A percentile compares a stretch with the other conserved stretches of the same genome.
These are phyloP conservation scores for Ectropis crepuscularia DNA, from an alignment of 2,888 invertebrate genomes.

Conservation along the genomic window DNA sequence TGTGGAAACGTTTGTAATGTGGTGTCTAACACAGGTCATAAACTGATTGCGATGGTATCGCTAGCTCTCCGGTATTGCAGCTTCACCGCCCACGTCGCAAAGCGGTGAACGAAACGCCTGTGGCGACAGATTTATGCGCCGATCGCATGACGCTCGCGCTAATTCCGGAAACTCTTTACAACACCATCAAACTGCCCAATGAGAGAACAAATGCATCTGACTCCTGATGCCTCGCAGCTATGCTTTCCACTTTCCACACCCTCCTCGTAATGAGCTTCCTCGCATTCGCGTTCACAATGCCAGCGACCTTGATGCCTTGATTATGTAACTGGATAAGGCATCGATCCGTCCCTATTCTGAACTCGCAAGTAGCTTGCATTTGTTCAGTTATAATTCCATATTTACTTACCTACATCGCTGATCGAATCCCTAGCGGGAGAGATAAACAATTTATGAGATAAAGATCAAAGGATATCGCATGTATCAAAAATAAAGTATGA, in stretches of 20 bases:
- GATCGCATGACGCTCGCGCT: conserved; percentile 68
- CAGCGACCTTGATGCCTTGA: conserved; percentile 26
- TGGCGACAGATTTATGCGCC: conserved; percentile 72
- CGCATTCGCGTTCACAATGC: conserved; percentile 12
- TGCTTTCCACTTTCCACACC: conserved; percentile 6
- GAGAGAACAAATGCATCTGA: conserved; percentile 39
- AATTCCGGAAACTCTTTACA: conserved; percentile 67
- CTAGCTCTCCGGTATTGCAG: conserved; percentile 47
- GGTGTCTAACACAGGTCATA: conserved; percentile 35
- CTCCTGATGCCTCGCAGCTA: conserved; percentile 4
- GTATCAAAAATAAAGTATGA: conserved; percentile 30
- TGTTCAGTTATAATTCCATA: conserved; percentile 13
- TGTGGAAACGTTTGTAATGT: conserved; percentile 18
- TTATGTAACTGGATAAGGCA: conserved; percentile 32
- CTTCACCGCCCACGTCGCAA: conserved; percentile 51
- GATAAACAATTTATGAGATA: conserved; percentile 30
- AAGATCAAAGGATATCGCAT: conserved; percentile 30
- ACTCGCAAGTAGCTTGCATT: conserved; percentile 14
- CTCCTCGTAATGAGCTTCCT: conserved; percentile 12
- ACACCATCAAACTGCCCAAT: conserved; percentile 47
- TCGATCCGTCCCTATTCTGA: conserved; percentile 26
- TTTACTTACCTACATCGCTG: conserved; percentile 21
- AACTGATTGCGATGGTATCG: conserved; percentile 53
- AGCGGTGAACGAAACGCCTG: conserved; percentile 47
- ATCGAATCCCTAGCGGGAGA: conserved; percentile 18